Evolutionary conservation across 2,888 invertebrate genomes (phyloP).

Genomic region (Dendrolimus pini): DNA sequence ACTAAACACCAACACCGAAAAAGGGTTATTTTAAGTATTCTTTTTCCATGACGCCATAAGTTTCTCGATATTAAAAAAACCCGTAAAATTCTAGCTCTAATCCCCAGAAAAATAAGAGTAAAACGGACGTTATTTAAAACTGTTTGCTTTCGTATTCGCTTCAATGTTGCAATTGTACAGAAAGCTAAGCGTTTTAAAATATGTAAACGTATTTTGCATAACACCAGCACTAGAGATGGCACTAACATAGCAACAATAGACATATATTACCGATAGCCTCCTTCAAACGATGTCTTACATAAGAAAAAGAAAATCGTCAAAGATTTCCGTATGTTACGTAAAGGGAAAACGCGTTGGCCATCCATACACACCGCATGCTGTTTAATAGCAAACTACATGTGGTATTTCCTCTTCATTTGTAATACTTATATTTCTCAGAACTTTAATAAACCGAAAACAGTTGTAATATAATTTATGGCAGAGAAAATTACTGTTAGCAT

Average conservation of each 20-base stretch:
- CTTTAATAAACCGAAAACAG: slow-evolving; percentile 28
- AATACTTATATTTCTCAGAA: slow-evolving; percentile 27
- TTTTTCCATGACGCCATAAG: too few relatives aligned
- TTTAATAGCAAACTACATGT: background rate
- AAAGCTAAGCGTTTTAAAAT: background rate
- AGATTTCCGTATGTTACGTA: slow-evolving; percentile 34
- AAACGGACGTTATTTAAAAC: too few relatives aligned
- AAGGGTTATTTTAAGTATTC: too few relatives aligned
- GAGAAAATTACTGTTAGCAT: slow-evolving; percentile 24
- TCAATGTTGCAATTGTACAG: background rate
- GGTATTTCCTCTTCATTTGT: background rate
- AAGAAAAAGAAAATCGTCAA: slow-evolving; percentile 34
- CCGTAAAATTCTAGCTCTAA: too few relatives aligned
- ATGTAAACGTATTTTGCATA: background rate
- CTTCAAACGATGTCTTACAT: slow-evolving; percentile 20
- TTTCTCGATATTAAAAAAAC: too few relatives aligned
- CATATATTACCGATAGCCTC: background rate
- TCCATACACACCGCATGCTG: background rate
- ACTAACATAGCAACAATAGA: background rate
- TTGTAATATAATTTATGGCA: slow-evolving; percentile 31
- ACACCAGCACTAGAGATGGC: background rate
- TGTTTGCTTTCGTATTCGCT: too few relatives aligned
- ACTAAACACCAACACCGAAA: too few relatives aligned
- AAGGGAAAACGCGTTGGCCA: slow-evolving; percentile 19
- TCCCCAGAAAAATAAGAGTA: too few relatives aligned